phyloP scores from a whole-genome alignment of 2,797 vertebrate species.

The Micrastur ruficollis region DNA sequence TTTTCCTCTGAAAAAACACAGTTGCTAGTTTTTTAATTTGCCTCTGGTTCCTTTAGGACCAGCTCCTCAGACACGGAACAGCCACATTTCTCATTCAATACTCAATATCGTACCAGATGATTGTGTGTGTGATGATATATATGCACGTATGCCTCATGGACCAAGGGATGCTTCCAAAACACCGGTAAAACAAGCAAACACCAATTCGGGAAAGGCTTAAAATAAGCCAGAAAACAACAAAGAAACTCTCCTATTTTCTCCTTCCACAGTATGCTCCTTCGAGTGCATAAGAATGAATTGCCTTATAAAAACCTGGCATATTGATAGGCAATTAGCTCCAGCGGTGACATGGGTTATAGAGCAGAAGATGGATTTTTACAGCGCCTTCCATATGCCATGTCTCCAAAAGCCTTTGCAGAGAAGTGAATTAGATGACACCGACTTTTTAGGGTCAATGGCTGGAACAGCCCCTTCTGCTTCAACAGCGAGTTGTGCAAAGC shows the following conservation, averaged over 20 bases:
- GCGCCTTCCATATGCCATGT: neutral
- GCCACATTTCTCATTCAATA: neutral
- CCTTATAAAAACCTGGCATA: conserved; percentile 12
- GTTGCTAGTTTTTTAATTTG: neutral
- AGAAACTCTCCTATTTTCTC: neutral
- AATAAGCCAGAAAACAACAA: neutral
- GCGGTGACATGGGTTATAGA: neutral
- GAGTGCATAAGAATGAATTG: conserved; percentile 6
- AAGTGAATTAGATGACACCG: neutral
- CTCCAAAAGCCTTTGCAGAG: neutral
- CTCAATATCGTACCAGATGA: neutral
- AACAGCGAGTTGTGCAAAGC: neutral
- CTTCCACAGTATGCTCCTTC: neutral
- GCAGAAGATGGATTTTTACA: conserved; percentile 39
- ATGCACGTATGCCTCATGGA: neutral
- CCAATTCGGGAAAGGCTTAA: neutral
- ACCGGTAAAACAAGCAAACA: neutral
- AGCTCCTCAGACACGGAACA: neutral
- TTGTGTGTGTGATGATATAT: too few species aligned
- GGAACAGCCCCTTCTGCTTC: neutral
- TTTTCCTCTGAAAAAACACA: neutral
- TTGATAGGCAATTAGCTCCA: conserved; percentile 9
- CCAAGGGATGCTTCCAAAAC: neutral
- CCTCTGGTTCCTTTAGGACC: neutral
- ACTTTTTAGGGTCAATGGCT: neutral